Conservation (phyloP, 1,140 invertebrate species). For the Lepidurus couesii region DNA sequence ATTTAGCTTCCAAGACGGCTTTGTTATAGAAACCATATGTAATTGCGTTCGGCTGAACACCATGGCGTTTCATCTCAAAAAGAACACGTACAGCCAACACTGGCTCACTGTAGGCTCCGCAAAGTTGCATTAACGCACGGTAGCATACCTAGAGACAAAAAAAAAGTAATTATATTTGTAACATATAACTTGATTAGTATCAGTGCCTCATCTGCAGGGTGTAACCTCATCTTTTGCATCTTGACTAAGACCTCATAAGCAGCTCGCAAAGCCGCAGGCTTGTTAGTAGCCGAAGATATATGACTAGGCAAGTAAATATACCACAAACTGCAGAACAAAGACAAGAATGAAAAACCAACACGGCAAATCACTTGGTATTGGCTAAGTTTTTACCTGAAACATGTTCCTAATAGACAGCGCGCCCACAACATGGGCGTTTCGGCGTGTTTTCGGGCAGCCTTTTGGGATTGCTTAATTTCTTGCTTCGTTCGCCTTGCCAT, state of each 20-base stretch:
- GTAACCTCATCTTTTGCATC: slow-evolving; percentile 71
- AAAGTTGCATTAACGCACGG: slow-evolving; percentile 90
- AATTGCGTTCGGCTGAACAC: slow-evolving; percentile 92
- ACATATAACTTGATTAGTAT: slow-evolving; percentile 43
- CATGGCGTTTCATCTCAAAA: slow-evolving; percentile 90
- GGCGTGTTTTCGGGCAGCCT: slow-evolving; percentile 69
- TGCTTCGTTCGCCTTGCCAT: slow-evolving; percentile 89
- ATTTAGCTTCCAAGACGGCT: slow-evolving; percentile 87
- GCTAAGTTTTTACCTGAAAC: slow-evolving; percentile 53
- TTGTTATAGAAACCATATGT: slow-evolving; percentile 65
- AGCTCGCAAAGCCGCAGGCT: slow-evolving; percentile 67
- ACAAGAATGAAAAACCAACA: background rate
- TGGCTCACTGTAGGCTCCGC: slow-evolving; percentile 88
- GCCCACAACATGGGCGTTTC: slow-evolving; percentile 78
- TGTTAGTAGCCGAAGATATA: slow-evolving; percentile 51
- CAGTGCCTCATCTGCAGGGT: slow-evolving; percentile 75
- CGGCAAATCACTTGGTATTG: background rate
- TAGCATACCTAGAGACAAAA: slow-evolving; percentile 73
- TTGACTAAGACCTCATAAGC: slow-evolving; percentile 81
- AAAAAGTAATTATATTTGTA: slow-evolving; percentile 37
- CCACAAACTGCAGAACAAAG: slow-evolving; percentile 71
- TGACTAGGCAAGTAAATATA: slow-evolving; percentile 88
- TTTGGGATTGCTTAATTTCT: slow-evolving; percentile 86
- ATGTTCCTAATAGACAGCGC: slow-evolving; percentile 77
- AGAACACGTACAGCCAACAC: slow-evolving; percentile 90